Percentiles rank a stretch among this genome's conserved stretches.
Conservation (phyloP, 2,797 vertebrate species). For the Trachurus trachurus region DNA sequence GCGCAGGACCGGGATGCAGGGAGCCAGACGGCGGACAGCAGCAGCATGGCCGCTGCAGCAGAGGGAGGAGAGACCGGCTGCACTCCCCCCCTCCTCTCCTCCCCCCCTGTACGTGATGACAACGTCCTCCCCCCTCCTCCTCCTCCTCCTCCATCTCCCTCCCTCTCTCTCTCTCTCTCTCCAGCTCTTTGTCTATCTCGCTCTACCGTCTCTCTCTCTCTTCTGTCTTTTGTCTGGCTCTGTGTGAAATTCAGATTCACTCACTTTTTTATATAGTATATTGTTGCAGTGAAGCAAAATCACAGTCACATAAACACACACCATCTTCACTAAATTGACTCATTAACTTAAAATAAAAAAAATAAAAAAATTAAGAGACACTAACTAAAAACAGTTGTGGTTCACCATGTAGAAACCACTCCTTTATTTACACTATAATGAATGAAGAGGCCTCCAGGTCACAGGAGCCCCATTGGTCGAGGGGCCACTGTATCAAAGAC, state of each 20-base stretch:
- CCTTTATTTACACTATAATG: too few relatives aligned
- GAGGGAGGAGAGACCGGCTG: slow-evolving; percentile 66
- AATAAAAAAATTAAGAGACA: too few relatives aligned
- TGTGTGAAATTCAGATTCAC: slow-evolving; percentile 1
- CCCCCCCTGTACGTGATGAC: slow-evolving; percentile 47
- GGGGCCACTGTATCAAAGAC: too few relatives aligned
- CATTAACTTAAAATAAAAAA: too few relatives aligned
- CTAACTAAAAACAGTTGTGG: too few relatives aligned
- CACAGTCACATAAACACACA: background rate
- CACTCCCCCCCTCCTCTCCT: slow-evolving; percentile 19
- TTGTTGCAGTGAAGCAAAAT: background rate
- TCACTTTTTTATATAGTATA: background rate
- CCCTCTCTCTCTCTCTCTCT: background rate
- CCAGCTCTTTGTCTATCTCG: slow-evolving; percentile 29
- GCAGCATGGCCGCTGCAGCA: slow-evolving; percentile 81
- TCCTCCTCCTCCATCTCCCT: background rate
- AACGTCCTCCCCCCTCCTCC: slow-evolving; percentile 10
- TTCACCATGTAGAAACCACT: too few relatives aligned
- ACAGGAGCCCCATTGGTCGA: too few relatives aligned
- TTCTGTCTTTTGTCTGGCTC: slow-evolving; percentile 34
- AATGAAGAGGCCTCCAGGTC: too few relatives aligned
- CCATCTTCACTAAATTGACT: too few relatives aligned
- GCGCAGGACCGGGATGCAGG: slow-evolving; percentile 57
- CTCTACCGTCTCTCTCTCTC: slow-evolving; percentile 38
- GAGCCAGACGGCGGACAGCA: slow-evolving; percentile 50